These are phyloP conservation scores for Melieria crassipennis DNA, from an alignment of 2,888 invertebrate genomes.

Conservation along the genomic window DNA sequence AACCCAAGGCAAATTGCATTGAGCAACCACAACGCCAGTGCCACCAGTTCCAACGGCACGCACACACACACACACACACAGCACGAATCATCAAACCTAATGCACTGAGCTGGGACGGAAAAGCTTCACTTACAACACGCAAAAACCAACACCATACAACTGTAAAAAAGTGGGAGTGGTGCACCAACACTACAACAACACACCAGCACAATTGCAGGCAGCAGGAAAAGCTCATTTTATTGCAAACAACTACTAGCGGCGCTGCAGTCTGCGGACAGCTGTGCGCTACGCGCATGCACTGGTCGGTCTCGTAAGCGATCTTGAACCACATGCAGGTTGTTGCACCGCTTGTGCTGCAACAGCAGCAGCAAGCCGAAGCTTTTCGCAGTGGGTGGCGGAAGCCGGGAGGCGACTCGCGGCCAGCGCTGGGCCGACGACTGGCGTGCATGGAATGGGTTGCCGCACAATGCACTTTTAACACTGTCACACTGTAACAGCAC, in stretches of 20 bases:
- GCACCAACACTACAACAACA: background rate
- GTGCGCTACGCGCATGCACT: slow-evolving; percentile 4
- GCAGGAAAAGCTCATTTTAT: background rate
- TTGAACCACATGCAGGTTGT: slow-evolving; percentile 64
- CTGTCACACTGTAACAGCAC: background rate
- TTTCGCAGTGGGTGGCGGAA: no score
- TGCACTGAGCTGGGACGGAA: background rate
- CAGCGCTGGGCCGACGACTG: background rate
- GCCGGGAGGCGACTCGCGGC: no score
- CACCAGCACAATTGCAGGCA: slow-evolving; percentile 4
- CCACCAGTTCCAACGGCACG: background rate
- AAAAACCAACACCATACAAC: background rate
- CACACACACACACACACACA: background rate
- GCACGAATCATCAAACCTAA: background rate
- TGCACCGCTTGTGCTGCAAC: slow-evolving; percentile 48
- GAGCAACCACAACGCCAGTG: background rate
- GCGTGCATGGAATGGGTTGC: background rate
- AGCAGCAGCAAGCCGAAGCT: background rate
- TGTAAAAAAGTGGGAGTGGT: slow-evolving; percentile 29
- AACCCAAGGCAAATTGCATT: slow-evolving; percentile 48
- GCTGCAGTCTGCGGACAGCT: background rate
- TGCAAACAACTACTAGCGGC: no score
- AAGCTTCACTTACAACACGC: background rate
- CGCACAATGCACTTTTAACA: background rate
- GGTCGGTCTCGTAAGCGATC: slow-evolving; percentile 52